These are phyloP conservation scores for Petrocephalus zakoni DNA, from an alignment of 2,113 vertebrate species.

Conservation along the genomic window DNA sequence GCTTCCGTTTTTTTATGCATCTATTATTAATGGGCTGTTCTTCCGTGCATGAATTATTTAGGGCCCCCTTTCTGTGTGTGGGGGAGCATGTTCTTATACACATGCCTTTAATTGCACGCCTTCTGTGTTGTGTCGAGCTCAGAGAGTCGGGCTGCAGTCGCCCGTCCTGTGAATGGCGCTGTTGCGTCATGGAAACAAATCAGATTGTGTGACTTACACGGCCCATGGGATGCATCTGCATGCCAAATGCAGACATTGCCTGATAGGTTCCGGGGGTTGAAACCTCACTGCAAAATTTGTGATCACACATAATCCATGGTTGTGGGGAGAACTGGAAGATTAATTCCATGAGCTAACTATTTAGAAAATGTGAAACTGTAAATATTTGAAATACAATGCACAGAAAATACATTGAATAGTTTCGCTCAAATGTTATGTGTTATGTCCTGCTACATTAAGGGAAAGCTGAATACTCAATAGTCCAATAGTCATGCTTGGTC, in stretches of 20 bases:
- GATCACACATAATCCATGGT: not conserved
- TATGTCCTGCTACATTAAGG: not conserved
- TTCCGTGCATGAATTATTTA: conserved; percentile 3
- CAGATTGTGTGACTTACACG: not conserved
- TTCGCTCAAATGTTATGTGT: not conserved
- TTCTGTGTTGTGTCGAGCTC: not conserved
- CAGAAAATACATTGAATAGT: not conserved
- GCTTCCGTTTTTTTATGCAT: not conserved
- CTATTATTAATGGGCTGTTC: conserved; percentile 6
- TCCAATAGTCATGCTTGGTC: too few relatives aligned
- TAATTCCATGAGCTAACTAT: not conserved
- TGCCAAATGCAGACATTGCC: not conserved
- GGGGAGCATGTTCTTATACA: not conserved
- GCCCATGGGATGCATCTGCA: not conserved
- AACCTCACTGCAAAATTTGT: not conserved
- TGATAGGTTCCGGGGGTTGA: not conserved
- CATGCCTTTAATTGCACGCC: not conserved
- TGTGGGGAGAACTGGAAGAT: not conserved
- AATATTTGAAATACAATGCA: not conserved
- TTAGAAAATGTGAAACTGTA: not conserved
- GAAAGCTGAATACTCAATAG: not conserved
- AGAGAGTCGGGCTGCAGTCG: not conserved
- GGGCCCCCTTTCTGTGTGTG: not conserved
- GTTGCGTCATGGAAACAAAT: not conserved
- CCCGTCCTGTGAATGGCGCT: not conserved